These are phyloP conservation scores for Megaustenia siamemsis DNA, from an alignment of 2,888 invertebrate species.

Conservation along the genomic window DNA sequence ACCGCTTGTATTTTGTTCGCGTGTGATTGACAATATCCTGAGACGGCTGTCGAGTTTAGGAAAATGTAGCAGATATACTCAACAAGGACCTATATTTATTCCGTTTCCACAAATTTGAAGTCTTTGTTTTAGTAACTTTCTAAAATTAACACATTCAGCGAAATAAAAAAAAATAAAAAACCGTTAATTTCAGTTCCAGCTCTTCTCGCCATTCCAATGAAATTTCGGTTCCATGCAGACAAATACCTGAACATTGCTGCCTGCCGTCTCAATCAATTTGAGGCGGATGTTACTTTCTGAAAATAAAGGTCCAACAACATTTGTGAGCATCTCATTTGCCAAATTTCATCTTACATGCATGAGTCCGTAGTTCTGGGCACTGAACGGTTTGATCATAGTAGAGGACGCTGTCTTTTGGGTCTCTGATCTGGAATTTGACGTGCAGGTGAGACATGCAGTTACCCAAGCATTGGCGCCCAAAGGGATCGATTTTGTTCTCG, in stretches of 20 bases:
- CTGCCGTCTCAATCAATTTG: background rate
- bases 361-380: constrained; percentile 40
- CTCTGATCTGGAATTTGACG: constrained; percentile 56
- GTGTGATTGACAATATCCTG: too few species aligned
- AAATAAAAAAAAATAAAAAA: too few species aligned
- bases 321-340: background rate
- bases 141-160: too few species aligned
- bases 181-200: too few species aligned
- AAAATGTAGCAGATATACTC: too few species aligned
- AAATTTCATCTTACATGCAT: constrained; percentile 49
- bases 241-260: background rate
- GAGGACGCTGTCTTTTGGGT: constrained; percentile 30
- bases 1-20: too few species aligned
- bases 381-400: constrained; percentile 50
- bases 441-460: constrained; percentile 58
- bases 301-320: background rate
- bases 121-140: too few species aligned
- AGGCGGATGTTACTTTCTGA: background rate
- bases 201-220: too few species aligned
- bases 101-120: too few species aligned
- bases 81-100: too few species aligned
- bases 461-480: constrained; percentile 53
- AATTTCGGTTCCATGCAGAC: too few species aligned
- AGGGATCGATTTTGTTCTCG: constrained; percentile 48
- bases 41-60: too few species aligned